Conservation (phyloP, 2,888 invertebrate species). For the Drosophila aldrichi region DNA sequence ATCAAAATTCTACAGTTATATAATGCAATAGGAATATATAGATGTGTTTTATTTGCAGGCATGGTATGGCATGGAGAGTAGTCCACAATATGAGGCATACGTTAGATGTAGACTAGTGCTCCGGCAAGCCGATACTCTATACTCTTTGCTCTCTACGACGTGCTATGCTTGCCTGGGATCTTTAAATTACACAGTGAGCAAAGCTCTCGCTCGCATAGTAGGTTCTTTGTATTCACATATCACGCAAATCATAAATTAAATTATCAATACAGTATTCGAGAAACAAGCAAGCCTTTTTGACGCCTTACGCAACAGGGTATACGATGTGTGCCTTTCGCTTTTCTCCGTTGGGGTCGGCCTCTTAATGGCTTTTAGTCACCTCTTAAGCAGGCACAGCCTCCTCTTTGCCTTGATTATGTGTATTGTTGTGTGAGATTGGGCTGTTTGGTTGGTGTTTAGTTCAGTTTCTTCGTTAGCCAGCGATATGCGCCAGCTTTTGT, state of each 20-base stretch:
- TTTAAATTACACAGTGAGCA: neutral
- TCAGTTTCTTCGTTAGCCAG: slow-evolving; percentile 17
- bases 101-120: neutral
- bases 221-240: neutral
- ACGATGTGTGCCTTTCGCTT: slow-evolving; percentile 13
- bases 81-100: neutral
- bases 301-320: neutral
- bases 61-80: slow-evolving; percentile 7
- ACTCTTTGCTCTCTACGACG: neutral
- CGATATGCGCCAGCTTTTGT: slow-evolving; percentile 45
- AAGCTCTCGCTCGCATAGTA: neutral
- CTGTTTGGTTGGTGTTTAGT: slow-evolving; percentile 13
- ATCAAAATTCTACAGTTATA: slow-evolving; percentile 57
- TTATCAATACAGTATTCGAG: neutral
- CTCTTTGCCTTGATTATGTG: slow-evolving; percentile 39
- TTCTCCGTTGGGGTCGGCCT: slow-evolving; percentile 12
- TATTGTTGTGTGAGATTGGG: slow-evolving; percentile 26
- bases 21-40: slow-evolving; percentile 31
- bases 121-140: neutral
- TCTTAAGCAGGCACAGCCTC: slow-evolving; percentile 31
- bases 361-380: slow-evolving; percentile 47
- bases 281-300: neutral
- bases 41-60: slow-evolving; percentile 37
- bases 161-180: neutral
- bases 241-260: neutral